Evolutionary conservation across 2,888 invertebrate genomes (phyloP), one percentile per base, ranked within the genome.

Genomic region (Salticus scenicus): DNA sequence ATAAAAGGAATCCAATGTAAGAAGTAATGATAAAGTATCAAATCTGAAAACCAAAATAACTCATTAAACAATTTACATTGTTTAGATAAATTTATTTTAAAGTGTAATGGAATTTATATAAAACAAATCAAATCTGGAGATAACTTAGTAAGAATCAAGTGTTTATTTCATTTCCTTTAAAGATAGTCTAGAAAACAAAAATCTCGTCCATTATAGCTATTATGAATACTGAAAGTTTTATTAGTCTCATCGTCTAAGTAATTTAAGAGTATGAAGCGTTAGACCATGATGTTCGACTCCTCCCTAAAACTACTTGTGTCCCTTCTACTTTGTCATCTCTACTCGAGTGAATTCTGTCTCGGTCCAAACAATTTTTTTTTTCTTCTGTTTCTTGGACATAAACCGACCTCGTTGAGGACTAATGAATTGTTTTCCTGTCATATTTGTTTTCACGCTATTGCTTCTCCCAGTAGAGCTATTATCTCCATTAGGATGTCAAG

Each of bases 271-370:
- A 24, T 24, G 24, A 24, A 24, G 57, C 57, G 24, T n/a, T 17
- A 24, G 57, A 37, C 67, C 67, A 33, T 67, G 67, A 24, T 20
- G 7, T 67, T 37, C 33, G 0, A 37, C 76, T 47, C 82, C 82
- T 37, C 82, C 30, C 47, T 72, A 76, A 74, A 66, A 72, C 76
- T 76, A 47, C 37, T 82, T 76, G 72, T 72, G 76, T 71, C 72
- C 71, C 51, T 47, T 83, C 70, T 51, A 33, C 82, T 76, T 70
- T 30, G 82, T 83, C 82, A 83, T 76, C 76, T 66, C 27, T 76
- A 76, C 82, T 76, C 71, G 37, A 83, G 30, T 83, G 82, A 75
- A 27, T 42, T 64, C 33, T 42, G 69, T 72, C 51, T 64, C 82
- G 70, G 66, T 76, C 30, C 31, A 64, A 33, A 27, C n/a, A 31